Conservation (phyloP, 2,797 vertebrate species). For the Okamejei kenojei region DNA sequence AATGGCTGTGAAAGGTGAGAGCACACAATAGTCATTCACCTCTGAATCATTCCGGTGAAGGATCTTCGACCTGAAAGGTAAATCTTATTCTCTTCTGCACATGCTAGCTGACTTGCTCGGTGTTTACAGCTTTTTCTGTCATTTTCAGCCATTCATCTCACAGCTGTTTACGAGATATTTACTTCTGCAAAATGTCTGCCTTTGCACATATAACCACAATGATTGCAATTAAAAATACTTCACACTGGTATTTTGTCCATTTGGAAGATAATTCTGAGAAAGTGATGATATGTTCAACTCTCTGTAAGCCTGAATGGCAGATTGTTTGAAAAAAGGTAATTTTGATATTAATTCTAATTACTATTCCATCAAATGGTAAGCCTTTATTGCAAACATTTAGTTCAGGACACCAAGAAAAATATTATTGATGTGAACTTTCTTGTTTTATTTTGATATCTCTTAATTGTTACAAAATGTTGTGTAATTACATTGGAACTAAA, state of each 20-base stretch:
- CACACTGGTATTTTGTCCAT: neutral
- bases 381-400: neutral
- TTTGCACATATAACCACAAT: constrained; percentile 3
- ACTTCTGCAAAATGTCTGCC: neutral
- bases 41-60: no score
- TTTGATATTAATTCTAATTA: neutral
- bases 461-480: neutral
- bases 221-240: neutral
- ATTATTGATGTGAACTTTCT: constrained; percentile 20
- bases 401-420: constrained; percentile 6
- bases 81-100: no score
- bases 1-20: neutral
- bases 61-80: no score
- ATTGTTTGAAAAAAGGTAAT: neutral
- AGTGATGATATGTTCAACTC: neutral
- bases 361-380: constrained; percentile 1
- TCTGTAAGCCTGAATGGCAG: neutral
- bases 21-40: neutral
- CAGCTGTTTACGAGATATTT: neutral
- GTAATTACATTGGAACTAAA: neutral
- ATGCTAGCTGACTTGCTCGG: no score
- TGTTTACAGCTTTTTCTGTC: no score
- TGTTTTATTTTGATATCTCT: neutral
- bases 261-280: constrained; percentile 7
- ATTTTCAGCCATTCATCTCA: neutral